Evolutionary conservation across 1,140 invertebrate genomes (phyloP), one percentile per base, ranked within the genome.

Genomic region (Portunus trituberculatus): DNA sequence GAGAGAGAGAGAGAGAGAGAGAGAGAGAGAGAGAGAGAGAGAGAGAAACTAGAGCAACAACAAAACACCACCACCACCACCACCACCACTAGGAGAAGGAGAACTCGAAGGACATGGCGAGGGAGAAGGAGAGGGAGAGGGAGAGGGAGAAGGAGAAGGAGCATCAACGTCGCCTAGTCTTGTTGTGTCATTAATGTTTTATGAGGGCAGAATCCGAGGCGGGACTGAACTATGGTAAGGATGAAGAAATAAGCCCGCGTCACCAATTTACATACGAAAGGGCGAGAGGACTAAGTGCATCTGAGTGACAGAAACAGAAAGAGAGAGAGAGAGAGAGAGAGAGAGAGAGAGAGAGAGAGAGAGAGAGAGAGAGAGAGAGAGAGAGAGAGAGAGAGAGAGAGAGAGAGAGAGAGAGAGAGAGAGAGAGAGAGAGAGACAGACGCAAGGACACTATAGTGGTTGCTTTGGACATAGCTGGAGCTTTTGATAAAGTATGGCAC

Each of bases 261-360:
- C 67, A 7, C 67, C n/a, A 8, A 76, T 76, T 76, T 76, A n/a
- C 67, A 76, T 76, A 76, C 67, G 20, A 76, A 8, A 76, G n/a
- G 67, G 52, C 10, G 20, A 12, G 52, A 20, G 12, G 52, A 59
- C 52, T 59, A 59, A 59, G 52, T 59, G 52, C 52, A 1, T 59
- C n/a, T 76, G 67, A 76, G 67, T n/a, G 67, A 8, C 6, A 76
- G 67, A 76, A 25, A n/a, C 0, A 76, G 67, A 76, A 25, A n/a
- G 67, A 76, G 67, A 76, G 20, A 76, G 67, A 76, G 67, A n/a
- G 7, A n/a, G 67, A 76, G 67, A 76, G 67, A 76, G 67, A 76
- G 67, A 76, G 67, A 76, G 67, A 76, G 67, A 76, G 67, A 76
- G 67, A 76, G 67, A 76, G 67, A 76, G 67, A 76, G 67, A 76